Evolutionary conservation across 53 echinoderm and acorn worm species (phyloP).

Genomic region (Luidia sarsii): DNA sequence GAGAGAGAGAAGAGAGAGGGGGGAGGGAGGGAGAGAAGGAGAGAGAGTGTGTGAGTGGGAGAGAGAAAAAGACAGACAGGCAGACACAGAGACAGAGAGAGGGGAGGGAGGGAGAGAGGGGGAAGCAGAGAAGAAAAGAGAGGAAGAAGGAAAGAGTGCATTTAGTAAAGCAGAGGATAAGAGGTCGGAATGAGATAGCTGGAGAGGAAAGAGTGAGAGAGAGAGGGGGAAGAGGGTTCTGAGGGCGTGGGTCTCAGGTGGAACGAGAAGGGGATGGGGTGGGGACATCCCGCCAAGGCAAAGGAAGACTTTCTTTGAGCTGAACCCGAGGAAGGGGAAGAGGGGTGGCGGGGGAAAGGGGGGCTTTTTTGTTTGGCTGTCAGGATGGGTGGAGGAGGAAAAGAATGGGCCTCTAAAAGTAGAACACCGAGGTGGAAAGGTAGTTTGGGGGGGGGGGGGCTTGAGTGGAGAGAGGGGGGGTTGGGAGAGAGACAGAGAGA

Average conservation of each 20-base stretch:
- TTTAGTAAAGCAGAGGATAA: background rate
- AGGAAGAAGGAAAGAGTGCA: no score
- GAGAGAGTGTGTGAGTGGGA: background rate
- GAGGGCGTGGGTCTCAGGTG: no score
- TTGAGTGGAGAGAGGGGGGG: background rate
- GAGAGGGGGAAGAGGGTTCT: background rate
- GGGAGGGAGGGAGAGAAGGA: background rate
- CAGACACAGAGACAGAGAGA: background rate
- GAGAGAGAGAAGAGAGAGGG: background rate
- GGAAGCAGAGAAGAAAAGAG: no score
- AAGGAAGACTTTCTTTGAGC: no score
- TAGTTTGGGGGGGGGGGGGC: no score
- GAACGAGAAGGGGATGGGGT: no score
- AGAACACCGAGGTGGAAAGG: slow-evolving; percentile 31
- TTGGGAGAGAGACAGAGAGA: background rate
- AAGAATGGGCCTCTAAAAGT: slow-evolving; percentile 30
- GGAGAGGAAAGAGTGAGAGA: no score
- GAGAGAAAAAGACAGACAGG: background rate
- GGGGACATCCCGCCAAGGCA: no score
- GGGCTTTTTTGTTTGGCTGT: background rate
- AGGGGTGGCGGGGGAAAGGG: background rate
- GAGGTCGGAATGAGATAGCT: slow-evolving; percentile 29
- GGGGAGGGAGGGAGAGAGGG: no score
- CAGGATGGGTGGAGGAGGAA: slow-evolving; percentile 60
- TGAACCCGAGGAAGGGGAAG: slow-evolving; percentile 4